Conservation (phyloP, 2,888 invertebrate genomes). For the Euzetes globulus region DNA sequence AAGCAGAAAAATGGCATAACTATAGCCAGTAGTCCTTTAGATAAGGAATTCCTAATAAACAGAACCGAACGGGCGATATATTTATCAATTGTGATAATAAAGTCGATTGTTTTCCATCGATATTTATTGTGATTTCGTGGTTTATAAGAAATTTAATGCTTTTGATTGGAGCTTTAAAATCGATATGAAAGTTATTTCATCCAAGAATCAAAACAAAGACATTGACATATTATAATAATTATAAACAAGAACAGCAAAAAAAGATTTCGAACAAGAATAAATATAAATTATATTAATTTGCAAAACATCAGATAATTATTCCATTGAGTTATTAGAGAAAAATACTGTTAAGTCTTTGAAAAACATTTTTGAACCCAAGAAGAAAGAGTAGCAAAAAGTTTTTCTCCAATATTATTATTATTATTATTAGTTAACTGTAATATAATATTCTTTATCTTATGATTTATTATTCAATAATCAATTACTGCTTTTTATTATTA, state of each 20-base stretch:
- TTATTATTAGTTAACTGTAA: background rate
- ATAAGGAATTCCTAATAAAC: too few species aligned
- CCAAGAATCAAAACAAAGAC: background rate
- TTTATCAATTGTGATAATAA: background rate
- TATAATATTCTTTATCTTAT: background rate
- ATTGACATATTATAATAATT: background rate
- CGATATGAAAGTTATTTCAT: background rate
- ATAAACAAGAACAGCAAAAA: background rate
- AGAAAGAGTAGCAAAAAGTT: background rate
- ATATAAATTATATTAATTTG: conserved; percentile 18
- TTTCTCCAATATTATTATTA: background rate
- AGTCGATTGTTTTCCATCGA: background rate
- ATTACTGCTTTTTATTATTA: background rate
- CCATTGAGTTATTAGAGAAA: background rate
- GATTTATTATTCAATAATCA: conserved; percentile 23
- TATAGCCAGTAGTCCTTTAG: background rate
- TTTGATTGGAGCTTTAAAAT: background rate
- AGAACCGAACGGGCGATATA: background rate
- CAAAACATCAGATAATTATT: conserved; percentile 24
- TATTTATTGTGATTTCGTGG: background rate
- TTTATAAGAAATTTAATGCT: background rate
- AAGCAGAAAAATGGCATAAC: background rate
- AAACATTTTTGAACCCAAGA: background rate
- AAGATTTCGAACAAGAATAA: background rate
- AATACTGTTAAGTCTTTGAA: too few species aligned